These are phyloP conservation scores for Leucoptera coffeella DNA, from an alignment of 2,888 invertebrate genomes.

Conservation along the genomic window DNA sequence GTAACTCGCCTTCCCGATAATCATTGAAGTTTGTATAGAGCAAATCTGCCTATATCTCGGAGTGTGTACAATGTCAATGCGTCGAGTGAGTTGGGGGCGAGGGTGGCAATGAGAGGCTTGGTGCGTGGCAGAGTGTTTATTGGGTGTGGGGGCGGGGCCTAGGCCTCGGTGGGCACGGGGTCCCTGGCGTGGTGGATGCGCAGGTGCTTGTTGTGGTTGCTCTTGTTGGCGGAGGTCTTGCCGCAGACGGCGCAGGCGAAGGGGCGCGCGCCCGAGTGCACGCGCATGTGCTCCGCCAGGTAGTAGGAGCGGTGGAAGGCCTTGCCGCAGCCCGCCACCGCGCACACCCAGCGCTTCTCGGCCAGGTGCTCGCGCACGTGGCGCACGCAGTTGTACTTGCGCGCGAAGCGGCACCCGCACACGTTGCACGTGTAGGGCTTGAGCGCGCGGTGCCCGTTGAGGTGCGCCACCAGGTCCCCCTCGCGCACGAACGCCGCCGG, in stretches of 20 bases:
- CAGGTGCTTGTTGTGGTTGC: conserved; percentile 86
- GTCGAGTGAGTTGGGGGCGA: too few species aligned
- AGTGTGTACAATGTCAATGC: too few species aligned
- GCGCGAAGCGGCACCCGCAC: conserved; percentile 83
- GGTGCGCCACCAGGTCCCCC: conserved; percentile 74
- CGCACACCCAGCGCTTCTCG: conserved; percentile 71
- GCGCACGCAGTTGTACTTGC: conserved; percentile 82
- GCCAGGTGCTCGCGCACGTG: conserved; percentile 79
- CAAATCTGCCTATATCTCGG: too few species aligned
- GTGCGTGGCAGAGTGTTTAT: too few species aligned
- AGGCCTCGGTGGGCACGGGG: conserved; percentile 79
- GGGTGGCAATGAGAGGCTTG: too few species aligned
- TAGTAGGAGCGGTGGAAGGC: conserved; percentile 84
- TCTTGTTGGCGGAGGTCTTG: conserved; percentile 83
- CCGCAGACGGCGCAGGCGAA: conserved; percentile 85
- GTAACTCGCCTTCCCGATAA: too few species aligned
- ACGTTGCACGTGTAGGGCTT: conserved; percentile 84
- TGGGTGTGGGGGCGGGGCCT: too few species aligned
- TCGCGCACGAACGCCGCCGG: conserved; percentile 80
- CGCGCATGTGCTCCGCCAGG: conserved; percentile 79
- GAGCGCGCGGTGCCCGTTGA: conserved; percentile 79
- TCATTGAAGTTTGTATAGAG: too few species aligned
- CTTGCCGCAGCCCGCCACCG: conserved; percentile 69
- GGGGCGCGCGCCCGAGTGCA: conserved; percentile 75
- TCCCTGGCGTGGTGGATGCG: conserved; percentile 86